Evolutionary conservation across 2,888 invertebrate species (phyloP).

Genomic region (Orthosia incerta): DNA sequence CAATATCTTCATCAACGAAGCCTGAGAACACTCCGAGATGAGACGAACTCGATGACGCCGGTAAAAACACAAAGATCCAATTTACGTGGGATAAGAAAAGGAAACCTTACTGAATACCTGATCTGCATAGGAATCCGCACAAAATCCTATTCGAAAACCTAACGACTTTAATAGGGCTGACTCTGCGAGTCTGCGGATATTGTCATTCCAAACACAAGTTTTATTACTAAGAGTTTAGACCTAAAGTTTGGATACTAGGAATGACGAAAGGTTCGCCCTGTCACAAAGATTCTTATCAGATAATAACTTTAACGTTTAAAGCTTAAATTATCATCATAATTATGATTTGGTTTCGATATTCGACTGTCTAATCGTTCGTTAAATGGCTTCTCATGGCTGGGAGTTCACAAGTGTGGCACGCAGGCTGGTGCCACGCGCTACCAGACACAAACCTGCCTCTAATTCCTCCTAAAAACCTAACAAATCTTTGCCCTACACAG

Average conservation of each 20-base stretch:
- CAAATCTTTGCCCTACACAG: slow-evolving; percentile 55
- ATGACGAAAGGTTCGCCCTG: background rate
- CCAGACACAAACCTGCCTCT: slow-evolving; percentile 59
- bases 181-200: slow-evolving; percentile 36
- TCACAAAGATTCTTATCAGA: slow-evolving; percentile 36
- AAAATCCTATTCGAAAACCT: slow-evolving; percentile 43
- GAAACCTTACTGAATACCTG: slow-evolving; percentile 52
- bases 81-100: slow-evolving; percentile 51
- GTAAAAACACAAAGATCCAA: slow-evolving; percentile 54
- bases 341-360: slow-evolving; percentile 27
- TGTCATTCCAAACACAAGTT: slow-evolving; percentile 27
- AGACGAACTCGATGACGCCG: slow-evolving; percentile 18
- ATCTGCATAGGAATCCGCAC: slow-evolving; percentile 56
- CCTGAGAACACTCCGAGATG: slow-evolving; percentile 13
- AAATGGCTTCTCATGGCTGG: slow-evolving; percentile 59
- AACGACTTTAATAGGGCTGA: slow-evolving; percentile 46
- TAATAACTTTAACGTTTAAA: slow-evolving; percentile 14
- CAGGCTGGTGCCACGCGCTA: slow-evolving; percentile 65
- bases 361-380: slow-evolving; percentile 47
- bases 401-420: slow-evolving; percentile 66
- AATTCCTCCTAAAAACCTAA: slow-evolving; percentile 62
- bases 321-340: slow-evolving; percentile 23
- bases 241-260: slow-evolving; percentile 7
- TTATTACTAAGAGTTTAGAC: slow-evolving; percentile 27
- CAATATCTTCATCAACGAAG: slow-evolving; percentile 27